Evolutionary conservation across 2,797 vertebrate species (phyloP), one percentile per base, ranked within the genome.

Genomic region (Acipenser transmontanus): DNA sequence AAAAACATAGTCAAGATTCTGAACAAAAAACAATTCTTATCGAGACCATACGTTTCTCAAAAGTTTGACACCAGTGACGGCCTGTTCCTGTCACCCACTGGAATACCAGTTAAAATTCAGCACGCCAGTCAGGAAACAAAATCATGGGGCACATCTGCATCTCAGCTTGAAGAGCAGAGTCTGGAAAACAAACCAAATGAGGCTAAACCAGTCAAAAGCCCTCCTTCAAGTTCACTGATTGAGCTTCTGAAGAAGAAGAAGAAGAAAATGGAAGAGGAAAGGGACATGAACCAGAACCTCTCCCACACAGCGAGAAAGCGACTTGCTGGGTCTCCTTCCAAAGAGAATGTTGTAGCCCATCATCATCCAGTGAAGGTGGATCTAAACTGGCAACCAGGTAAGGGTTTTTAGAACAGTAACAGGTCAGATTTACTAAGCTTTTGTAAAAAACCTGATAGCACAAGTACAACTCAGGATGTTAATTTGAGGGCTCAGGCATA

Each of bases 221-320:
- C 84, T 62, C 91, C 95, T 70, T 92, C 94, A 3, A 87, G 93
- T 76, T 95, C 95, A 81, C 88, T 99, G 82, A 96, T 98, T 88
- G 96, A 97, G 86, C 95, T 99, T 80, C 88, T 98, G 76, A 98
- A 98, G 88, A 96, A 92, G 85, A 96, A 95, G 83, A 95, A 93
- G 85, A 96, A 95, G 83, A 95, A 93, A 75, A 91, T 93, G 79
- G 95, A 95, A 74, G 95, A 99, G 82, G 96, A 98, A 71, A 86
- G 84, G 70, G 93, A 88, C 84, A 74, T 79, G 74, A 76, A 84
- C 68, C 97, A 91, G 81, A 88, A 84, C 71, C 85, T 87, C 76
- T 89, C 73, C 74, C 92, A 92, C 71, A 92, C 94, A 59, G 92
- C 93, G 73, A 94, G 91, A 83, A 94, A 93, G 78, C 82, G 87